Evolutionary conservation across 2,888 invertebrate species (phyloP).

Genomic region (Lasioglossum zephyrum): DNA sequence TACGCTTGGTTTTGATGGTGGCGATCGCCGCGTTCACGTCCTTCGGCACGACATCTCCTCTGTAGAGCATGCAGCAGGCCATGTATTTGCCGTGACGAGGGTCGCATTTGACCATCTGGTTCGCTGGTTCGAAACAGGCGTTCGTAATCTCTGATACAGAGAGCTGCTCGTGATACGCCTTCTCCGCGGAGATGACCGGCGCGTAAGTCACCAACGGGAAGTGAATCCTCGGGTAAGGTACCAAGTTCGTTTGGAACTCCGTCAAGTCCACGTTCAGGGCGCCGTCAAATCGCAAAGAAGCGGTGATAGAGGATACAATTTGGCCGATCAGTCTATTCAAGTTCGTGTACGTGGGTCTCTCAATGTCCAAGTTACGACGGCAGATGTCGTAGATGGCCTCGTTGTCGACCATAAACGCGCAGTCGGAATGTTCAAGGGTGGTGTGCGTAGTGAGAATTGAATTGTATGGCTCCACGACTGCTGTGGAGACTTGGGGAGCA

Average conservation of each 20-base stretch:
- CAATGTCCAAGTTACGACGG: slow-evolving; percentile 97
- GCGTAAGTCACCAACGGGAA: slow-evolving; percentile 97
- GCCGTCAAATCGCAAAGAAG: slow-evolving; percentile 95
- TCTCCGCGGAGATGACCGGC: slow-evolving; percentile 96
- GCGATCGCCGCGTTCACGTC: slow-evolving; percentile 98
- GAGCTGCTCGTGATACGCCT: slow-evolving; percentile 97
- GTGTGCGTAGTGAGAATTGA: slow-evolving; percentile 98
- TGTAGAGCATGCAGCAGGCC: slow-evolving; percentile 98
- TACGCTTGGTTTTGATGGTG: slow-evolving; percentile 97
- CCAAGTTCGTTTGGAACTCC: slow-evolving; percentile 96
- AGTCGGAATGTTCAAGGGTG: slow-evolving; percentile 94
- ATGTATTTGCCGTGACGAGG: slow-evolving; percentile 97
- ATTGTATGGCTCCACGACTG: slow-evolving; percentile 98
- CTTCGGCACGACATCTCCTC: slow-evolving; percentile 97
- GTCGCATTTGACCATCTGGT: slow-evolving; percentile 98
- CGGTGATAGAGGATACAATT: slow-evolving; percentile 96
- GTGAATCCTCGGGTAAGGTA: slow-evolving; percentile 98
- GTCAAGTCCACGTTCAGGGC: slow-evolving; percentile 95
- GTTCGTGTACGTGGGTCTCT: slow-evolving; percentile 98
- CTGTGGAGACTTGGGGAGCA: slow-evolving; percentile 95
- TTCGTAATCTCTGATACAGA: slow-evolving; percentile 97
- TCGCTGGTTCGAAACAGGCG: slow-evolving; percentile 97
- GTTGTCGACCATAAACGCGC: slow-evolving; percentile 98
- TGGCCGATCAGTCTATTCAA: slow-evolving; percentile 97
- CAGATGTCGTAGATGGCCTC: slow-evolving; percentile 97